phyloP scores from a whole-genome alignment of 2,888 invertebrate species.

The Xanthia togata region DNA sequence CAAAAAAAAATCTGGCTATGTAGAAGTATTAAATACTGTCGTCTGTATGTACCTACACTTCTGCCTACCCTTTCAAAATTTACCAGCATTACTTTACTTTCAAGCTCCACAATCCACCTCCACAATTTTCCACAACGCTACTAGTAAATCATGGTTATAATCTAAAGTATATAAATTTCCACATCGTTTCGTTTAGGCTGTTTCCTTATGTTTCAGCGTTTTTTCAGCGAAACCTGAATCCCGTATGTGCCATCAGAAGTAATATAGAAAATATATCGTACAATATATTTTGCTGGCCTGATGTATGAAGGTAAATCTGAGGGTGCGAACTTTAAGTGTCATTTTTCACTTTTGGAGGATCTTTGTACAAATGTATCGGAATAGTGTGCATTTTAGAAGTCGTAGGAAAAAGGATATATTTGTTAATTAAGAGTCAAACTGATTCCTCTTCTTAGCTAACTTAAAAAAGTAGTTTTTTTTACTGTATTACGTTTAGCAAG shows the following conservation, averaged over 20 bases:
- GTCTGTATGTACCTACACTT: not conserved
- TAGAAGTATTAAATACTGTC: not conserved
- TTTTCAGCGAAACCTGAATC: constrained; percentile 42
- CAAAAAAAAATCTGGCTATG: not conserved
- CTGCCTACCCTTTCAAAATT: not conserved
- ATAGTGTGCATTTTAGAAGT: not conserved
- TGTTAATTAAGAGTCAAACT: not conserved
- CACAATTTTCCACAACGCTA: constrained; percentile 23
- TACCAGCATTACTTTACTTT: not conserved
- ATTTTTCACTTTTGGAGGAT: constrained; percentile 15
- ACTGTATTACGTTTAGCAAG: not conserved
- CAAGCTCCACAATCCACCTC: not conserved
- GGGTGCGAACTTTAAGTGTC: constrained; percentile 19
- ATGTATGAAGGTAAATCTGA: constrained; percentile 27
- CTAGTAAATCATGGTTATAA: constrained; percentile 45
- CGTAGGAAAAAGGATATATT: not conserved
- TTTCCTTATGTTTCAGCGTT: constrained; percentile 33
- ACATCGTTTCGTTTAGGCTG: constrained; percentile 24
- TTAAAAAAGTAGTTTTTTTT: too few relatives aligned
- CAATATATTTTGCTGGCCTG: constrained; percentile 50
- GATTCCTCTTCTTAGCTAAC: not conserved
- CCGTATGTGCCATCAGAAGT: constrained; percentile 51
- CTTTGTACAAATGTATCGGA: not conserved
- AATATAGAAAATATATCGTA: constrained; percentile 58
- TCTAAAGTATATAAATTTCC: constrained; percentile 37